Evolutionary conservation across 2,888 invertebrate species (phyloP), one percentile per base, ranked within the genome.

Genomic region (Acronicta alni): DNA sequence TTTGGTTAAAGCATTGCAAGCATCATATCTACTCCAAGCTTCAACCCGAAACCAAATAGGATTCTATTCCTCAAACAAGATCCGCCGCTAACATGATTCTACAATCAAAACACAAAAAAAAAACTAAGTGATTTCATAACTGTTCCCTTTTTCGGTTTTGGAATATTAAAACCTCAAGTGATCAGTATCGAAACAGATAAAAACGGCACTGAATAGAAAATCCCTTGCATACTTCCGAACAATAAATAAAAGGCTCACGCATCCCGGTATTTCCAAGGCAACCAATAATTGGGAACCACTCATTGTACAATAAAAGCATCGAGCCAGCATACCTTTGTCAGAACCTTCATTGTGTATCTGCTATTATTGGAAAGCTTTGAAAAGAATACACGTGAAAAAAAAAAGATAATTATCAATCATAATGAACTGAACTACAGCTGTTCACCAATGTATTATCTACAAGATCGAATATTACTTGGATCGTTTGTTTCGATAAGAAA

Each of bases 221-320:
- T 67, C 49, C 48, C 49, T 45, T 55, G 43, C 61, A 75, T 55
- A 48, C 42, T 51, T 32, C 17, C 30, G 39, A 56, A 76, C 67
- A 66, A 72, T 47, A 59, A 66, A 64, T 39, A 45, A 35, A 67
- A 75, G 54, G 44, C 65, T 58, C 42, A 57, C 53, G 53, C 59
- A 59, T 64, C 48, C 49, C 59, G 55, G 47, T 61, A 57, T 71
- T 71, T 59, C 56, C 48, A 45, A 47, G 51, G 63, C 49, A 69
- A 65, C 63, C 66, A 49, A 67, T 79, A 79, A 80, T 79, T 77
- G 81, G 77, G 53, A 73, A 71, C 58, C 58, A 66, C 67, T 68
- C 65, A 55, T 58, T 63, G 64, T 59, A 71, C 72, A 70, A 74
- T 67, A 67, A 62, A 47, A 71, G 59, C 70, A 63, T 49, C 56